Conservation (phyloP, 2,888 invertebrate species). For the Linnaemya tessellans region DNA sequence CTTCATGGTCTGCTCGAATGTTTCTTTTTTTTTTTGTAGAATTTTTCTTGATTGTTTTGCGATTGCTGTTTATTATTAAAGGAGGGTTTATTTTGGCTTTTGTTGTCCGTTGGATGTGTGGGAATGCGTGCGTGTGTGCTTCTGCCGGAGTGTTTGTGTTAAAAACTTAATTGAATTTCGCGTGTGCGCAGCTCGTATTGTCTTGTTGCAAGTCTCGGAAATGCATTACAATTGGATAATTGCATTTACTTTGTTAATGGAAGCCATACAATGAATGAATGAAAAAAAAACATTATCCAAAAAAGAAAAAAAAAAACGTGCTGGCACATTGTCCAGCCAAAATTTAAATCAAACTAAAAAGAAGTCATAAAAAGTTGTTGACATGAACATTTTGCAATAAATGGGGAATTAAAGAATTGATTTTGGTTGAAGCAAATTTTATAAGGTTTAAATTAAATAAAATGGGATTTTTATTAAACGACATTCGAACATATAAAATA, state of each 20-base stretch:
- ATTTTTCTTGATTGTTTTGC: conserved; percentile 45
- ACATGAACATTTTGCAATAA: conserved; percentile 19
- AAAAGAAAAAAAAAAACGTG: conserved; percentile 31
- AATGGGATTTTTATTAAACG: not conserved
- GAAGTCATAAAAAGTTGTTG: conserved; percentile 20
- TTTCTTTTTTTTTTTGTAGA: not conserved
- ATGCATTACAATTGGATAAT: conserved; percentile 80
- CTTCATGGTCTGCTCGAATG: conserved; percentile 30
- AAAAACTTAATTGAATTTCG: conserved; percentile 71
- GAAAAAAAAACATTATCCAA: conserved; percentile 19
- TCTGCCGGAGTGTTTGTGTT: conserved; percentile 28
- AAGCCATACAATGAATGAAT: conserved; percentile 37
- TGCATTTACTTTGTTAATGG: conserved; percentile 77
- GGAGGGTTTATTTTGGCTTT: conserved; percentile 30
- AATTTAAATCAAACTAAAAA: conserved; percentile 21
- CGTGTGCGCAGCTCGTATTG: conserved; percentile 68
- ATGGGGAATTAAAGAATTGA: conserved; percentile 23
- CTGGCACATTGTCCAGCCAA: conserved; percentile 44
- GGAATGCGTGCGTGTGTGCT: not conserved
- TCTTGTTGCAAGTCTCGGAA: conserved; percentile 70
- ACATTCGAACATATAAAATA: not conserved
- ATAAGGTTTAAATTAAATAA: conserved; percentile 10
- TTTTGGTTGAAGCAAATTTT: conserved; percentile 10
- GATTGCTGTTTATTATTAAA: conserved; percentile 40
- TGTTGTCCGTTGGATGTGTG: not conserved